phyloP scores from a whole-genome alignment of 2,888 invertebrate genomes.

The Notodonta ziczac region DNA sequence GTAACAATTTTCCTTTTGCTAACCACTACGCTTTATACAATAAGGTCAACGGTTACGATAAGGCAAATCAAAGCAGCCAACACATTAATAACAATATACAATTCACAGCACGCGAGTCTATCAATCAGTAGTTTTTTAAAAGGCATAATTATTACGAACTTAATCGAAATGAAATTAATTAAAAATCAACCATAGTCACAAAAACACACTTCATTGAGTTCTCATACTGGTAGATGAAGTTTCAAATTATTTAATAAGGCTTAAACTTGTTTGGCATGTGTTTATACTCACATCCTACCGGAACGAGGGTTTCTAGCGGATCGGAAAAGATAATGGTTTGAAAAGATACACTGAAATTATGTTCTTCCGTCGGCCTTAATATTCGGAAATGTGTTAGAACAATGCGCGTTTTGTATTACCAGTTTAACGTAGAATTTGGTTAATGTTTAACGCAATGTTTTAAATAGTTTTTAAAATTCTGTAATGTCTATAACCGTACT shows the following conservation, averaged over 20 bases:
- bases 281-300: slow-evolving; percentile 49
- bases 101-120: slow-evolving; percentile 30
- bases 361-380: slow-evolving; percentile 74
- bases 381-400: slow-evolving; percentile 62
- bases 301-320: slow-evolving; percentile 72
- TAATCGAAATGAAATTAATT: slow-evolving; percentile 8
- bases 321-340: slow-evolving; percentile 76
- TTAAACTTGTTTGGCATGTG: slow-evolving; percentile 28
- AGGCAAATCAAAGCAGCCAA: slow-evolving; percentile 16
- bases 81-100: slow-evolving; percentile 12
- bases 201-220: slow-evolving; percentile 6
- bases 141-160: slow-evolving; percentile 5
- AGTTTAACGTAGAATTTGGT: slow-evolving; percentile 4
- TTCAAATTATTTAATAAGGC: slow-evolving; percentile 21
- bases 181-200: slow-evolving; percentile 15
- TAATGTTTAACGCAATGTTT: background rate
- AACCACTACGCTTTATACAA: slow-evolving; percentile 11
- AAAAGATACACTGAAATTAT: slow-evolving; percentile 72
- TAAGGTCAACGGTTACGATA: slow-evolving; percentile 27
- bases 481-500: background rate
- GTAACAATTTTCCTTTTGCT: slow-evolving; percentile 5
- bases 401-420: slow-evolving; percentile 38
- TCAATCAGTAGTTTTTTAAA: slow-evolving; percentile 30
- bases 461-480: background rate
- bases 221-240: background rate